Evolutionary conservation across 2,113 vertebrate species (phyloP), one percentile per base, ranked within the genome.

Genomic region (Sisor rabdophorus): DNA sequence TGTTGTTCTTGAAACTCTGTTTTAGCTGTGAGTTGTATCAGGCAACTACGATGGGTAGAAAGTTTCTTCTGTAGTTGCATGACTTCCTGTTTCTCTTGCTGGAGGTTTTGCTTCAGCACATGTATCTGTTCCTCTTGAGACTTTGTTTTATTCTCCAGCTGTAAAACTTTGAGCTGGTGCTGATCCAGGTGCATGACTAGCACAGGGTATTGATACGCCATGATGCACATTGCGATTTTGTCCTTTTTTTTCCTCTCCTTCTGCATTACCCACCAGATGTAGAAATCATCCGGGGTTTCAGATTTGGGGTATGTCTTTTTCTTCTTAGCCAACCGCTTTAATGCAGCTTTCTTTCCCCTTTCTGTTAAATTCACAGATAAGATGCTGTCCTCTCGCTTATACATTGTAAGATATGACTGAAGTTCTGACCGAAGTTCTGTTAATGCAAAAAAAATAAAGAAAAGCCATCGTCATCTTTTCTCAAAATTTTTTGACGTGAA

Each of bases 151-250:
- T 11, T 26, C 40, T 58, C 12, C 2, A 76, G 75, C 53, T 63
- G 2, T 4, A 52, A 19, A 19, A 52, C 22, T 13, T 71, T 17
- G 9, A 36, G 1, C n/a, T 26, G 32, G 0, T 8, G 2, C 8
- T 0, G 36, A 47, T 77, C 67, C 56, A 40, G 19, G 3, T 50
- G n/a, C 58, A 28, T 16, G 20, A 63, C 10, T 11, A 28, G 5
- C 5, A 0, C 10, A 19, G 13, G 4, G 20, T 71, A 78, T 0
- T 54, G 2, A 17, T 4, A 13, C 19, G 68, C 76, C 76, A 78
- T 78, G 30, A 78, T 40, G 30, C 16, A 7, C 56, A 53, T 36
- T 11, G 76, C 76, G 4, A 15, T 22, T 61, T 77, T 77, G 13
- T 10, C 5, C n/a, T 71, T 70, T 13, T 71, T 77, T 61, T 36